Evolutionary conservation across 2,888 invertebrate species (phyloP).

Genomic region (Synergus laeviventris): DNA sequence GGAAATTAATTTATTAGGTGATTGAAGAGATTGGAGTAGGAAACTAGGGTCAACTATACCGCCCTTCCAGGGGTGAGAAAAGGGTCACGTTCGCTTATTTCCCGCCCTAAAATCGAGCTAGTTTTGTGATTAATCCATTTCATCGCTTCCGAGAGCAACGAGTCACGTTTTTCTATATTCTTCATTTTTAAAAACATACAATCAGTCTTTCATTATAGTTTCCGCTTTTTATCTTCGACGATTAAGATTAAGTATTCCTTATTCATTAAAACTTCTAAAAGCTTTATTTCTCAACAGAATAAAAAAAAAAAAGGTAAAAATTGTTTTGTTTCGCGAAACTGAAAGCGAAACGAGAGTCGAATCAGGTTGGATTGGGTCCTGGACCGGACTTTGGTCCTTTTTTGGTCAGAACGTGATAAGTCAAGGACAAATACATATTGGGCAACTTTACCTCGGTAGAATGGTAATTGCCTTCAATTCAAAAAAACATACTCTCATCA

Average conservation of each 20-base stretch:
- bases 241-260: background rate
- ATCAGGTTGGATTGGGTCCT: slow-evolving; percentile 24
- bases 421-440: slow-evolving; percentile 29
- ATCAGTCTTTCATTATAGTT: too few relatives aligned
- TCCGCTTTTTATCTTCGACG: too few relatives aligned
- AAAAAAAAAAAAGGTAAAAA: background rate
- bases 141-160: background rate
- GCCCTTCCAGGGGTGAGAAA: background rate
- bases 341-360: slow-evolving; percentile 12
- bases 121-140: slow-evolving; percentile 23
- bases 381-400: slow-evolving; percentile 35
- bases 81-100: background rate
- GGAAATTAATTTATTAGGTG: slow-evolving; percentile 14
- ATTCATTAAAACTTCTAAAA: background rate
- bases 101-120: slow-evolving; percentile 10
- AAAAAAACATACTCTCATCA: background rate
- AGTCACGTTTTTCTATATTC: background rate
- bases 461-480: slow-evolving; percentile 7
- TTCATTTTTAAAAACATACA: too few relatives aligned
- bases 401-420: slow-evolving; percentile 30
- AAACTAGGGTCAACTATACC: slow-evolving; percentile 22
- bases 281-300: background rate
- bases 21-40: slow-evolving; percentile 1
- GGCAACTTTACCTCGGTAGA: slow-evolving; percentile 1
- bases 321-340: background rate